phyloP scores from a whole-genome alignment of 2,797 vertebrate genomes.

The Pseudomugil tenellus region DNA sequence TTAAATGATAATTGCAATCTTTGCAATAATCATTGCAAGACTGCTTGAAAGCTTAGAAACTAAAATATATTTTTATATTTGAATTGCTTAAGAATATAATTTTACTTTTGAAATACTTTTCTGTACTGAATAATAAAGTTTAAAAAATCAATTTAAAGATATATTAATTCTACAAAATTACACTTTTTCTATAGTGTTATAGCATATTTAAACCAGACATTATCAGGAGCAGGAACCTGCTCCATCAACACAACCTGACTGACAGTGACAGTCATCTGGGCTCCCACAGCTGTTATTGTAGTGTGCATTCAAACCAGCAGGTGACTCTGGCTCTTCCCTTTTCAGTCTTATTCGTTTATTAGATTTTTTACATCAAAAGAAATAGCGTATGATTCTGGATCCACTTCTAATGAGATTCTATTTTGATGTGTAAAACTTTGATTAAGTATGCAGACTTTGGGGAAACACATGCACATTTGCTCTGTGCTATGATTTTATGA shows the following conservation, averaged over 20 bases:
- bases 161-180: not conserved
- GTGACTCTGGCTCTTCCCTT: constrained; percentile 49
- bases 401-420: not conserved
- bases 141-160: constrained; percentile 1
- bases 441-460: not conserved
- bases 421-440: constrained; percentile 3
- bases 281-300: constrained; percentile 66
- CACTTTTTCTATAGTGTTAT: not conserved
- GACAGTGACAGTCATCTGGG: constrained; percentile 51
- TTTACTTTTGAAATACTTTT: constrained; percentile 4
- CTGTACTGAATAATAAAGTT: not conserved
- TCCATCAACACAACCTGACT: constrained; percentile 42
- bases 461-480: not conserved
- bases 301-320: constrained; percentile 57
- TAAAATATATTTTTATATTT: constrained; percentile 2
- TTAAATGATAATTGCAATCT: constrained; percentile 23
- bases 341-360: not conserved
- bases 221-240: constrained; percentile 28
- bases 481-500: not conserved
- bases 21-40: constrained; percentile 38
- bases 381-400: not conserved
- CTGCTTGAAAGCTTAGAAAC: constrained; percentile 10
- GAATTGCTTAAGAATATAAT: not conserved
- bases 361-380: not conserved
- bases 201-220: constrained; percentile 3